phyloP scores from a whole-genome alignment of 2,797 vertebrate genomes.

The Graptemys geographica region DNA sequence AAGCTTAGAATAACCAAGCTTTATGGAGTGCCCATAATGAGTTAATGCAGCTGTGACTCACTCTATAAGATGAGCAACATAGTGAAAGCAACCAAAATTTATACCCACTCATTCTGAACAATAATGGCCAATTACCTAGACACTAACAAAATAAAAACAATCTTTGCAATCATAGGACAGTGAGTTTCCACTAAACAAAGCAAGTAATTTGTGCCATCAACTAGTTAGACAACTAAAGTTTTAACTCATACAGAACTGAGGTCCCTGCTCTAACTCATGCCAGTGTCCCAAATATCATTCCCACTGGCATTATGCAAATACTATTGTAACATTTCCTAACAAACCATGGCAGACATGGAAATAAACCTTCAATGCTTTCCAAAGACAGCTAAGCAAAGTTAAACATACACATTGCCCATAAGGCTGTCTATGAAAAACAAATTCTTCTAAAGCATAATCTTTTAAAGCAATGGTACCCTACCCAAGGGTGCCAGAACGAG shows the following conservation, averaged over 20 bases:
- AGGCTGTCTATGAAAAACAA: background rate
- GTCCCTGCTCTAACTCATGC: background rate
- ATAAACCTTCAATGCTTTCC: background rate
- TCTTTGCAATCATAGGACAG: background rate
- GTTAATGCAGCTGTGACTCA: background rate
- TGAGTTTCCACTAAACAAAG: background rate
- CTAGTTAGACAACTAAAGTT: background rate
- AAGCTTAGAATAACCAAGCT: background rate
- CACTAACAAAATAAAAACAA: background rate
- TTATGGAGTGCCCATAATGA: background rate
- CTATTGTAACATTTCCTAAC: background rate
- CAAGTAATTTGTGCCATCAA: background rate
- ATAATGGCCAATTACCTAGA: background rate
- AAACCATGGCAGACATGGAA: background rate
- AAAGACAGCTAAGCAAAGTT: background rate
- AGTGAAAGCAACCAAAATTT: background rate
- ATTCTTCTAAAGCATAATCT: background rate
- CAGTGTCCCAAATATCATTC: background rate
- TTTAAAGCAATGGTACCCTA: background rate
- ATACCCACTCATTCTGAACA: background rate
- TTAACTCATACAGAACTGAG: background rate
- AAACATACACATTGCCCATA: background rate
- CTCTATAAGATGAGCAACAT: background rate
- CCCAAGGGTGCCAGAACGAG: too few relatives aligned
- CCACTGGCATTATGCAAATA: background rate